These are phyloP conservation scores for Odocoileus hemionus DNA, from an alignment of 2,113 vertebrate genomes.

Conservation along the genomic window DNA sequence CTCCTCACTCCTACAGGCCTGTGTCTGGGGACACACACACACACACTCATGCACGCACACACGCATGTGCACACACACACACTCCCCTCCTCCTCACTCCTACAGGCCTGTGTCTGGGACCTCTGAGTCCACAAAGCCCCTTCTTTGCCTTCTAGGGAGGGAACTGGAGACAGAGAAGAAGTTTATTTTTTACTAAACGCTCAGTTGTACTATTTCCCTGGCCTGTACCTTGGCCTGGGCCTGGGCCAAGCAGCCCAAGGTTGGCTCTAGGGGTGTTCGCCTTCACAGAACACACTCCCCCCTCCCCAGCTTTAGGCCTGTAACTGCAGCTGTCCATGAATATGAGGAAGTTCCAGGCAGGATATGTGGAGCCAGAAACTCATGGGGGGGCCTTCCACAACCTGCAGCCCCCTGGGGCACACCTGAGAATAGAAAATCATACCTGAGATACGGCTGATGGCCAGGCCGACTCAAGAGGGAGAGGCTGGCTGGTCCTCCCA, in stretches of 20 bases:
- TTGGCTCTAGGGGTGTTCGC: neutral
- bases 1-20: neutral
- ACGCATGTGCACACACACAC: neutral
- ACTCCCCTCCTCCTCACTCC: too few species aligned
- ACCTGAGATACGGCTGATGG: accelerated
- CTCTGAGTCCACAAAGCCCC: neutral
- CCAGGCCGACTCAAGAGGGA: neutral
- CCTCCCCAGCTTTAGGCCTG: neutral
- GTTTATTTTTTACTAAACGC: neutral
- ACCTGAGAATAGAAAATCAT: neutral
- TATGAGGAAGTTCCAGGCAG: neutral
- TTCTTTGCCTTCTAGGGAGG: neutral
- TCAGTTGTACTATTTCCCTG: neutral
- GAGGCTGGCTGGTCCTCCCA: neutral
- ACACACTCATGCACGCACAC: too few species aligned
- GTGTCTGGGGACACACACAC: too few species aligned
- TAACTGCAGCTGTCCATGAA: neutral
- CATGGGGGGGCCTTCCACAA: neutral
- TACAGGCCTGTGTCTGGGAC: neutral
- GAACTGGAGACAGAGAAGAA: neutral
- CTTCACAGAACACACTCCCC: neutral
- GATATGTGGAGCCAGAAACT: neutral
- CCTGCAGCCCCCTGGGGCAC: too few species aligned
- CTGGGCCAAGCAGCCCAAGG: too few species aligned
- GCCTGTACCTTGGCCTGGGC: too few species aligned